phyloP scores from a whole-genome alignment of 2,113 vertebrate species.

The Chloropsis cyanopogon region DNA sequence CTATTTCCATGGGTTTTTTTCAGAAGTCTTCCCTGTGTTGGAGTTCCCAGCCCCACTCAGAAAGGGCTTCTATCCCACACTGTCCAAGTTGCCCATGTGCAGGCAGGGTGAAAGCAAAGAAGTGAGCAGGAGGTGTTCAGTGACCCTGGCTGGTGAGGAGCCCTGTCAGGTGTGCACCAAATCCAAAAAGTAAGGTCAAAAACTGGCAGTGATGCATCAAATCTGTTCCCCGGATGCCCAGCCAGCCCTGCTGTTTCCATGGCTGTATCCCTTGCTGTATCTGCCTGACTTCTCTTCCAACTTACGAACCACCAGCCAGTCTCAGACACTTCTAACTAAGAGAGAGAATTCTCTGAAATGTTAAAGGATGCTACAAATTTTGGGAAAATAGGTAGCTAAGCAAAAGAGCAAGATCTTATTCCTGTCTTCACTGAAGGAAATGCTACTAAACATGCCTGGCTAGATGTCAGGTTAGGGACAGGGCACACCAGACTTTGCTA shows the following conservation, averaged over 20 bases:
- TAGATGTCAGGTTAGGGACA: neutral
- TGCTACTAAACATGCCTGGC: fast-evolving
- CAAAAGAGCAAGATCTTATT: neutral
- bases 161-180: neutral
- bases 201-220: neutral
- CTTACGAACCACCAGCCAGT: neutral
- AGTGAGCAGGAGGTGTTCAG: neutral
- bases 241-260: neutral
- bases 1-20: neutral
- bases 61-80: neutral
- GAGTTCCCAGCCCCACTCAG: neutral
- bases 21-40: neutral
- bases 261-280: neutral
- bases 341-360: neutral
- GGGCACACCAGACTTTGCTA: neutral
- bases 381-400: neutral
- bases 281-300: neutral
- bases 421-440: neutral
- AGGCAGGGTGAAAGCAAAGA: neutral
- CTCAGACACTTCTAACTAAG: neutral
- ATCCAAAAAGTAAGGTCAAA: neutral
- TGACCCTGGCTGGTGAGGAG: neutral
- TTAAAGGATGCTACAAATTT: neutral
- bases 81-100: fast-evolving
- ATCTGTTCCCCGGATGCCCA: neutral